Percentiles rank a stretch among this genome's conserved stretches.
phyloP scores from a whole-genome alignment of 1,140 invertebrate species.

The Aphis craccivora region DNA sequence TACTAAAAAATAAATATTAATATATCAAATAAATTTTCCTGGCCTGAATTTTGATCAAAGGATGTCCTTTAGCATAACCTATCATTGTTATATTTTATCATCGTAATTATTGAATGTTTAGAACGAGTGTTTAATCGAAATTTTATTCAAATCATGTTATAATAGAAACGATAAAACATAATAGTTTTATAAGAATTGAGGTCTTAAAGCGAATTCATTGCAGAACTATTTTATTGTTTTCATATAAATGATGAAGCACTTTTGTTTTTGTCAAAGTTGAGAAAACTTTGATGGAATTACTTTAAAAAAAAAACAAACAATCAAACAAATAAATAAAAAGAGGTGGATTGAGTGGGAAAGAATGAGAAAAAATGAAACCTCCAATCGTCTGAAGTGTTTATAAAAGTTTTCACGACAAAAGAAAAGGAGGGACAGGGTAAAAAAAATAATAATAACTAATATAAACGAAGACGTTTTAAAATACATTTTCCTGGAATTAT shows the following conservation, averaged over 20 bases:
- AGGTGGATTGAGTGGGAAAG: neutral
- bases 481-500: slow-evolving; percentile 55
- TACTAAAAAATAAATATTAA: no score
- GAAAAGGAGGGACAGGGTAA: neutral
- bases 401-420: slow-evolving; percentile 46
- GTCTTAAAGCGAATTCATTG: neutral
- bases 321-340: neutral
- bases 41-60: no score
- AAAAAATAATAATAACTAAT: neutral
- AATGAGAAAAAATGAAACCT: slow-evolving; percentile 25
- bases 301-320: neutral
- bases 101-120: no score
- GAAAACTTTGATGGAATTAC: slow-evolving; percentile 29
- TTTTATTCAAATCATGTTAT: neutral
- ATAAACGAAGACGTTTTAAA: slow-evolving; percentile 39
- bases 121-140: neutral
- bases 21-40: no score
- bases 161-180: neutral
- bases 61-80: no score
- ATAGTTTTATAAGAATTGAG: neutral
- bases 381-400: slow-evolving; percentile 54
- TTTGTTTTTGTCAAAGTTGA: neutral
- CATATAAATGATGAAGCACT: neutral
- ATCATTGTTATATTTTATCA: no score
- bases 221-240: neutral